A percentile compares a stretch with the other conserved stretches of the same genome.
Evolutionary conservation across 2,113 vertebrate genomes (phyloP).

Genomic region (Megaceryle maxima): DNA sequence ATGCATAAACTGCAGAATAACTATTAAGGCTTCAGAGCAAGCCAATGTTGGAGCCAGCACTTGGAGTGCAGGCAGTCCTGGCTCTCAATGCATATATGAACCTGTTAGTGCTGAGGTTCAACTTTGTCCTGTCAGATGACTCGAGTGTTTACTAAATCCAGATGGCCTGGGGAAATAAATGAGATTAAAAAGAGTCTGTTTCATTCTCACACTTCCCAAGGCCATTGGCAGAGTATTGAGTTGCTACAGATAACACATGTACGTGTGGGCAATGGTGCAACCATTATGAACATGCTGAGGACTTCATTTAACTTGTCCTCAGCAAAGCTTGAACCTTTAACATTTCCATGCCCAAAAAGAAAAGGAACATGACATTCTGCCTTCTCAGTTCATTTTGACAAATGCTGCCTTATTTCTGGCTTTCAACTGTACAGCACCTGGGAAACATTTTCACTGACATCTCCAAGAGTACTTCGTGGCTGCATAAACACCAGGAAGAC

Average conservation of each 20-base stretch:
- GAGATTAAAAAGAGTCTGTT: slow-evolving; percentile 45
- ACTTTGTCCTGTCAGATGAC: slow-evolving; percentile 13
- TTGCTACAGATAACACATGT: not conserved
- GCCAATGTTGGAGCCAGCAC: not conserved
- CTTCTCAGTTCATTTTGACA: not conserved
- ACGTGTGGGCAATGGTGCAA: not conserved
- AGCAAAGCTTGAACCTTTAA: not conserved
- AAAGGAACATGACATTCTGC: not conserved
- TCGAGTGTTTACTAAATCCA: slow-evolving; percentile 61
- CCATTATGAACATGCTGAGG: not conserved
- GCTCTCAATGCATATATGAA: not conserved
- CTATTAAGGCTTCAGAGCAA: slow-evolving; percentile 15
- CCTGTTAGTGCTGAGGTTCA: slow-evolving; percentile 48
- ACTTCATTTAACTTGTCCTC: not conserved
- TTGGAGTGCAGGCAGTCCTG: not conserved
- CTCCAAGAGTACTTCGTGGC: not conserved
- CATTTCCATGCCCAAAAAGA: not conserved
- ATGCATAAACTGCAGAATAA: slow-evolving; percentile 12
- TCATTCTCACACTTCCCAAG: slow-evolving; percentile 48
- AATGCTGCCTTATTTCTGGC: not conserved
- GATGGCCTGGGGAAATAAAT: slow-evolving; percentile 54
- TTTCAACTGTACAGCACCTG: not conserved
- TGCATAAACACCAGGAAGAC: not conserved
- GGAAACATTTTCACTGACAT: not conserved
- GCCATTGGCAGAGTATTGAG: not conserved